Percentiles rank a stretch among this genome's conserved stretches.
phyloP scores from a whole-genome alignment of 53 echinoderm and acorn worm genomes.

The Glandiceps talaboti region DNA sequence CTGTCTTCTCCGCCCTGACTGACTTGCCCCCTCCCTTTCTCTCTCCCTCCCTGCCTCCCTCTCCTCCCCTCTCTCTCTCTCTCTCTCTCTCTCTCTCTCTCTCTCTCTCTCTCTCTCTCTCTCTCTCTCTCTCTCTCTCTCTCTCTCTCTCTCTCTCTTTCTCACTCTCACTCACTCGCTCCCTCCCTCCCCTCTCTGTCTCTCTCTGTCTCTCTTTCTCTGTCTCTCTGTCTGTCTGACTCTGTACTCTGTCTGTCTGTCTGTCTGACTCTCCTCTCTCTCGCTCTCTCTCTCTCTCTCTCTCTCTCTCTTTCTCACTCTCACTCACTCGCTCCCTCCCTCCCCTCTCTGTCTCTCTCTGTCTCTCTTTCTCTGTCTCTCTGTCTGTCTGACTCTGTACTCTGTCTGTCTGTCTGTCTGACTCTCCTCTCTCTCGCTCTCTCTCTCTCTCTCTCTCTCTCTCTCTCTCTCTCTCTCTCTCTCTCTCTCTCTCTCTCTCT shows the following conservation, averaged over 20 bases:
- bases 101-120: not conserved
- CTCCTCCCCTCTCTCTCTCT: not conserved
- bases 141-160: not conserved
- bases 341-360: not conserved
- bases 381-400: not conserved
- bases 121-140: not conserved
- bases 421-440: not conserved
- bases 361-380: not conserved
- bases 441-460: conserved; percentile 1
- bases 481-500: conserved; percentile 1
- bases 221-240: not conserved
- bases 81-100: not conserved
- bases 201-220: not conserved
- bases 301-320: not conserved
- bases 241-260: not conserved
- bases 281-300: not conserved
- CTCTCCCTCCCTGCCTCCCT: no score
- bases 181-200: not conserved
- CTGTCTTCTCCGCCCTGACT: no score
- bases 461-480: conserved; percentile 1
- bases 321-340: not conserved
- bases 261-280: not conserved
- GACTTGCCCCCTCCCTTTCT: no score
- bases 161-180: not conserved
- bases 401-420: conserved; percentile 1